These are phyloP conservation scores for Sinocyclocheilus maitianheensis DNA, from an alignment of 2,113 vertebrate species.

Conservation along the genomic window DNA sequence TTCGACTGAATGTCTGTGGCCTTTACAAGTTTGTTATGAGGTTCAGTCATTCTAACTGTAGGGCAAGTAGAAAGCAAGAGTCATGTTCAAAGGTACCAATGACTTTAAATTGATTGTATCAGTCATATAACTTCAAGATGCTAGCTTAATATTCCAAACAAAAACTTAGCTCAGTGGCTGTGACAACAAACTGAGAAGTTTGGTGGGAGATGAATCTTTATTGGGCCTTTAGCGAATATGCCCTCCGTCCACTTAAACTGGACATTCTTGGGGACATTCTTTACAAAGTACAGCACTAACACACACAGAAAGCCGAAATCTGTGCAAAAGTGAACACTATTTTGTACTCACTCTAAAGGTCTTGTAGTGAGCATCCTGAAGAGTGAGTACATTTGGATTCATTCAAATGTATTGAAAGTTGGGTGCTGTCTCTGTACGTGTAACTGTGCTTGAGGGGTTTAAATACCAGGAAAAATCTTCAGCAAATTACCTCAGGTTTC, in stretches of 20 bases:
- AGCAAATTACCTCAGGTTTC: no score
- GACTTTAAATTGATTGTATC: not conserved
- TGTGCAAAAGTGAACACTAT: not conserved
- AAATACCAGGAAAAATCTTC: not conserved
- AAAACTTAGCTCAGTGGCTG: constrained; percentile 40
- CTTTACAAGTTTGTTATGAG: not conserved
- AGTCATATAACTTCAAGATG: not conserved
- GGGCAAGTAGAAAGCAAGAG: not conserved
- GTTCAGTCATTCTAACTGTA: not conserved
- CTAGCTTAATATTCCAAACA: not conserved
- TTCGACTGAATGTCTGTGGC: not conserved
- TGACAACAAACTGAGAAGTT: no score
- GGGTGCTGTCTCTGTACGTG: no score
- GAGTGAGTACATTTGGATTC: not conserved
- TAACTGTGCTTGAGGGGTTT: not conserved
- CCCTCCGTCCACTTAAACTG: not conserved
- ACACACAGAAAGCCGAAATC: no score
- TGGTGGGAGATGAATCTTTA: no score
- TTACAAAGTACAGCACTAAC: no score
- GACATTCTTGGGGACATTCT: no score
- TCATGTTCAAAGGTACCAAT: not conserved
- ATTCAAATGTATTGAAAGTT: not conserved
- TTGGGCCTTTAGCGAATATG: constrained; percentile 39
- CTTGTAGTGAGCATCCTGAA: no score
- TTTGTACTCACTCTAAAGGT: not conserved